These are phyloP conservation scores for Leuciscus idus DNA, from an alignment of 2,113 vertebrate species.

Conservation along the genomic window DNA sequence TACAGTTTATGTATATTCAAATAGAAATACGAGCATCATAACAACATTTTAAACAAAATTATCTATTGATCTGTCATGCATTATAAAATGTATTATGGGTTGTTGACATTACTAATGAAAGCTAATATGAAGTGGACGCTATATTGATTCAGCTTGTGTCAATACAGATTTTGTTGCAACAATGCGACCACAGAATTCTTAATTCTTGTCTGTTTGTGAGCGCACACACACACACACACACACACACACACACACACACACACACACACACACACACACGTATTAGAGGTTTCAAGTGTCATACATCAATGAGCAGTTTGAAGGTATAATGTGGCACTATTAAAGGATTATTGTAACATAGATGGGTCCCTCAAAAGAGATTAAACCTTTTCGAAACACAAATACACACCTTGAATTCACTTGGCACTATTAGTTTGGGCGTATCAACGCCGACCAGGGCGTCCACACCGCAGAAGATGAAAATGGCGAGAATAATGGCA, in stretches of 20 bases:
- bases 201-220: not conserved
- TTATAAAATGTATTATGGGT: not conserved
- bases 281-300: not conserved
- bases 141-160: not conserved
- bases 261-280: not conserved
- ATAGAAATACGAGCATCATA: not conserved
- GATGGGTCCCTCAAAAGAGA: not conserved
- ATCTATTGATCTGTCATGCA: not conserved
- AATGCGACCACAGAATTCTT: not conserved
- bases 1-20: not conserved
- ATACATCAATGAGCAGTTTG: slow-evolving; percentile 5
- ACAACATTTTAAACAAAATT: not conserved
- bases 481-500: slow-evolving; percentile 93
- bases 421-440: slow-evolving; percentile 96
- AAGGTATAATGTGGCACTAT: not conserved
- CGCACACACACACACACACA: not conserved
- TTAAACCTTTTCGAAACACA: not conserved
- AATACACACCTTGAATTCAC: slow-evolving; percentile 90
- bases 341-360: slow-evolving; percentile 18
- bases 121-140: not conserved
- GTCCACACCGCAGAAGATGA: slow-evolving; percentile 94
- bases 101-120: not conserved
- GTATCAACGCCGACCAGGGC: slow-evolving; percentile 94
- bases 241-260: not conserved
- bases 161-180: not conserved